Evolutionary conservation across 2,888 invertebrate species (phyloP), one percentile per base, ranked within the genome.

Genomic region (Trachelus troglodyta): DNA sequence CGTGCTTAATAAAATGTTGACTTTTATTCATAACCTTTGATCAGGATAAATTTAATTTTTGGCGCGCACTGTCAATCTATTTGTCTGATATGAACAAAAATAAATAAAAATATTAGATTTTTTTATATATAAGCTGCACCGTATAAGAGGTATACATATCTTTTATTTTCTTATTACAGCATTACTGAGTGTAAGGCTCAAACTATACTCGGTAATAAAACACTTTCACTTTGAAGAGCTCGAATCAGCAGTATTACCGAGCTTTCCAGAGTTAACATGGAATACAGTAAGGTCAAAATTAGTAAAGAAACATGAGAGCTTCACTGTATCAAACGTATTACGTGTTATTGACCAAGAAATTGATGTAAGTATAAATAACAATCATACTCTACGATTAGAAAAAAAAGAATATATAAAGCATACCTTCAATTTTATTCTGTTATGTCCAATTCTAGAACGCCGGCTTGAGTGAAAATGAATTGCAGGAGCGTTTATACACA

Each of bases 161-260:
- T 33, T 71, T 71, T 71, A 71, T 56, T 56, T 56, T 9, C 2
- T 56, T 56, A 23, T 56, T 15, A 23, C 56, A 56, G 31, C 12
- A 33, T 34, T 31, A 11, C 12, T 73, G 11, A 75, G 75, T 31
- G 34, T 82, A 3, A 79, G 79, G 75, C 82, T 79, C 11, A 78
- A 81, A 30, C 77, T 89, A 33, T 37, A 30, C 15, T 80, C 12
- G 12, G 73, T 85, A n/a, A 85, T 89, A 34, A 85, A 81, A 78
- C 85, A 77, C 78, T 90, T 90, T 71, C 89, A 87, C 76, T 90
- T 90, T 75, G 87, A 88, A 33, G 90, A 90, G 80, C 79, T 90
- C 30, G 89, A 90, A 74, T 74, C 75, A 6, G 79, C 83, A 4
- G 87, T 90, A 4, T 56, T 89, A 23, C 88, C 88, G 9, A 73